Conservation (phyloP, 1,140 invertebrate species). For the Araneus ventricosus region DNA sequence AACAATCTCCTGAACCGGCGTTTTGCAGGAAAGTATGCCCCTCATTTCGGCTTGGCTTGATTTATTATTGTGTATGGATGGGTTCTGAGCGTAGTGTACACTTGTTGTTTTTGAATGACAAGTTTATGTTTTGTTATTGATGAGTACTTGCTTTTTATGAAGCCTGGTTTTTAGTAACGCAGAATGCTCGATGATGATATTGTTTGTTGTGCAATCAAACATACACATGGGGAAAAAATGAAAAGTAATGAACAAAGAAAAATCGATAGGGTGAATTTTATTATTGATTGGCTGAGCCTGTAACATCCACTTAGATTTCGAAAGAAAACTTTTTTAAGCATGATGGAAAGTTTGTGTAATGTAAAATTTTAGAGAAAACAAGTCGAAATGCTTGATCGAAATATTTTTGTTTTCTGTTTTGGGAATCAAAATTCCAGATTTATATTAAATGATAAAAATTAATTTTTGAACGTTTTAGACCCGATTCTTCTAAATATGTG, state of each 20-base stretch:
- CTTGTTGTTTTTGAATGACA: not conserved
- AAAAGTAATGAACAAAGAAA: not conserved
- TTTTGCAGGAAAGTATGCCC: not conserved
- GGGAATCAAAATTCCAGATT: too few relatives aligned
- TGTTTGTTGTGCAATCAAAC: not conserved
- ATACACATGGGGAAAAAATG: not conserved
- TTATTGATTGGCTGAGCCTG: not conserved
- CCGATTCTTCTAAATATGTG: too few relatives aligned
- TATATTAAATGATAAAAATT: too few relatives aligned
- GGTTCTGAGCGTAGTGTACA: not conserved
- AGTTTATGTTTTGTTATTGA: slow-evolving; percentile 7
- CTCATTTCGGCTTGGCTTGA: not conserved
- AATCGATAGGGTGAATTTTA: not conserved
- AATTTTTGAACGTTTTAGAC: too few relatives aligned
- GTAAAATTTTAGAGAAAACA: too few relatives aligned
- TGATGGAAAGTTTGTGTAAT: too few relatives aligned
- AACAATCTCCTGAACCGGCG: not conserved
- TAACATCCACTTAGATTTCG: not conserved
- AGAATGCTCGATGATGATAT: not conserved
- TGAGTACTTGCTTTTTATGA: not conserved
- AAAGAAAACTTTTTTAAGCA: too few relatives aligned
- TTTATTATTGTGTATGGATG: not conserved
- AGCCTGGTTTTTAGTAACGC: not conserved
- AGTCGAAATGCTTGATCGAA: too few relatives aligned
- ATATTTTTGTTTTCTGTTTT: too few relatives aligned